Conservation (phyloP, 1,140 invertebrate genomes). For the Formica exsecta region DNA sequence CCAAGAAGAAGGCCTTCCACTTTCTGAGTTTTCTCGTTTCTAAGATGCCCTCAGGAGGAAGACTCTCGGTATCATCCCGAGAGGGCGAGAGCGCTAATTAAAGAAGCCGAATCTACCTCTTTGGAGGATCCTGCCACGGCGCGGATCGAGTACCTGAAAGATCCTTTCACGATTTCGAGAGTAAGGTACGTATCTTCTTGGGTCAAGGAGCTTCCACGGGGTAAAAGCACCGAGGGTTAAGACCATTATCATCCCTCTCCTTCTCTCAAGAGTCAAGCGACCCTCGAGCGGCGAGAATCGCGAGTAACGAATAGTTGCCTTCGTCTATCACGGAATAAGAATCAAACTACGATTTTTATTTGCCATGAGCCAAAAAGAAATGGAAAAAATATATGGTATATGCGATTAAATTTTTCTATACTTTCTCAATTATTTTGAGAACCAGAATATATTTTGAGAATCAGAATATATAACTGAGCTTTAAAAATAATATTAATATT, state of each 20-base stretch:
- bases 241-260: conserved; percentile 60
- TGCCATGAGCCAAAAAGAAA: neutral
- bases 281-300: conserved; percentile 38
- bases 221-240: conserved; percentile 61
- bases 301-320: conserved; percentile 48
- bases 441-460: neutral
- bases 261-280: conserved; percentile 56
- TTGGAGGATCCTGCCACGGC: conserved; percentile 50
- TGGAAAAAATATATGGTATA: neutral
- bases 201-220: conserved; percentile 56
- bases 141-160: conserved; percentile 59
- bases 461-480: neutral
- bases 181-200: conserved; percentile 57
- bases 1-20: neutral
- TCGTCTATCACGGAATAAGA: neutral
- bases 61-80: conserved; percentile 30
- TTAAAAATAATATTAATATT: no score
- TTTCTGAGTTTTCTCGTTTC: conserved; percentile 29
- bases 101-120: conserved; percentile 68
- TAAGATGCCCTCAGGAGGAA: conserved; percentile 6
- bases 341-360: conserved; percentile 27
- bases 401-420: neutral
- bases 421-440: neutral
- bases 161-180: conserved; percentile 59
- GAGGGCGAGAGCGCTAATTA: conserved; percentile 72